Evolutionary conservation across 2,888 invertebrate genomes (phyloP).

Genomic region (Microctonus aethiopoides): DNA sequence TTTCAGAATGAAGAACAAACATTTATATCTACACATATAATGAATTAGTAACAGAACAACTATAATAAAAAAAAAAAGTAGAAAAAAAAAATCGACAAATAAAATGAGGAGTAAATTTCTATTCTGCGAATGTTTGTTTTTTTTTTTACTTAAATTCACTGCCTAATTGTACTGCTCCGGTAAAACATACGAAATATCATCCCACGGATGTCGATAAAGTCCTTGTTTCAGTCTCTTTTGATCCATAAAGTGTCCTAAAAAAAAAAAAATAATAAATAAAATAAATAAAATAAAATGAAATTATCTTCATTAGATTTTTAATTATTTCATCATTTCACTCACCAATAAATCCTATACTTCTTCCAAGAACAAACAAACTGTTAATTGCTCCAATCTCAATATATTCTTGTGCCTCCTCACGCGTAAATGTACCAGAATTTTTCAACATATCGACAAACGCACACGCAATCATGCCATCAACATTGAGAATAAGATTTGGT

Average conservation of each 20-base stretch:
- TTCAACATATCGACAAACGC: slow-evolving; percentile 97
- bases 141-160: slow-evolving; percentile 3
- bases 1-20: background rate
- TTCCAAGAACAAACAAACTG: slow-evolving; percentile 96
- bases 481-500: slow-evolving; percentile 99
- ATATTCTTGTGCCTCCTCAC: slow-evolving; percentile 98
- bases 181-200: slow-evolving; percentile 93
- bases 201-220: slow-evolving; percentile 99
- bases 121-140: background rate
- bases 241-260: slow-evolving; percentile 93
- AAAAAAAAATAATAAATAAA: slow-evolving; percentile 54
- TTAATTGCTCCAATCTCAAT: slow-evolving; percentile 98
- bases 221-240: slow-evolving; percentile 99
- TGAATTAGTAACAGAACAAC: background rate
- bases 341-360: slow-evolving; percentile 98
- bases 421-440: slow-evolving; percentile 93
- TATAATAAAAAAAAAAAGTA: background rate
- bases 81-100: background rate
- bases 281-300: background rate
- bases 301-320: too few relatives aligned
- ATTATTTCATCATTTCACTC: too few relatives aligned
- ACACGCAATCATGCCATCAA: slow-evolving; percentile 98
- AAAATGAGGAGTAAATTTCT: background rate
- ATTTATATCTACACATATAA: background rate
- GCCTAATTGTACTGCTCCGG: slow-evolving; percentile 76